Conservation (phyloP, 2,113 vertebrate species). For the Halcyon malimbica region DNA sequence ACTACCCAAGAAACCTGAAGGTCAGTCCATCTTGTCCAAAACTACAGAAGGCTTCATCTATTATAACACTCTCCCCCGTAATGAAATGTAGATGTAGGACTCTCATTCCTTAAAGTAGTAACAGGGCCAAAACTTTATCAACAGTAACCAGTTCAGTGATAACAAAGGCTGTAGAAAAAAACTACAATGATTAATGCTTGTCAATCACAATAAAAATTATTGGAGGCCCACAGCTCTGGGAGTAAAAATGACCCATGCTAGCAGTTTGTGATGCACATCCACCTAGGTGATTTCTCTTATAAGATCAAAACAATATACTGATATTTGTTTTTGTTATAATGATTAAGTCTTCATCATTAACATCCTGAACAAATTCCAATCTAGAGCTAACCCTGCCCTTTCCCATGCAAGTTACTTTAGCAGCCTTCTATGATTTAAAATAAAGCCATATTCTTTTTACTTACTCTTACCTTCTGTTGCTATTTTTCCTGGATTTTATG, state of each 20-base stretch:
- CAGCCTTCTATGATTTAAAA: too few species aligned
- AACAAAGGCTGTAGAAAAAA: slow-evolving; percentile 10
- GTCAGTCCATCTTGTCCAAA: neutral
- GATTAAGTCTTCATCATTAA: neutral
- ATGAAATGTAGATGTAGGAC: neutral
- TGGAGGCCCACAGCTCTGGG: neutral
- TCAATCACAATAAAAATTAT: neutral
- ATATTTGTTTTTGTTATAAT: neutral
- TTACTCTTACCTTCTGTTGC: neutral
- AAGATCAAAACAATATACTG: neutral
- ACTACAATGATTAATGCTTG: neutral
- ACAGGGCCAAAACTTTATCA: neutral
- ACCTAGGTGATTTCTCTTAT: neutral
- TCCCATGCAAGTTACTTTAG: neutral
- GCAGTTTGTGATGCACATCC: neutral
- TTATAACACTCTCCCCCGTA: neutral
- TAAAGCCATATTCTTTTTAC: neutral
- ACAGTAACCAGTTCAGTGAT: neutral
- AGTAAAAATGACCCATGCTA: neutral
- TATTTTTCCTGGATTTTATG: neutral
- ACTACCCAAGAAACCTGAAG: neutral
- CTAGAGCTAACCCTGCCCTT: neutral
- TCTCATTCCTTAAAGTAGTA: neutral
- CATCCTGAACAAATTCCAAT: neutral
- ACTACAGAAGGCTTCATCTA: neutral